Evolutionary conservation across 2,797 vertebrate species (phyloP).

Genomic region (Danio choprae): DNA sequence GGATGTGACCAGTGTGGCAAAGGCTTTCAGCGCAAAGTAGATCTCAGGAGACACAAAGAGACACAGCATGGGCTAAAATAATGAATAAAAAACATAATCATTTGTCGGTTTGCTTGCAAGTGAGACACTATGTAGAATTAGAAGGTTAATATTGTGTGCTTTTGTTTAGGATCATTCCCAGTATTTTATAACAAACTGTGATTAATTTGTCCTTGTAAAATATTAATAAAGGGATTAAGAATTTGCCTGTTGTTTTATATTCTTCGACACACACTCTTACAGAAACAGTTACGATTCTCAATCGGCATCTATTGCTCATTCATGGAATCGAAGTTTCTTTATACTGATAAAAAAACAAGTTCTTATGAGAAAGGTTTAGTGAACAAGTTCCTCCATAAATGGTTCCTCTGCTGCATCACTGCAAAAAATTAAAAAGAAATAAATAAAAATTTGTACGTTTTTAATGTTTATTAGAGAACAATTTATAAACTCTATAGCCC

Average conservation of each 20-base stretch:
- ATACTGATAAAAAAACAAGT: too few relatives aligned
- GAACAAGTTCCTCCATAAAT: too few relatives aligned
- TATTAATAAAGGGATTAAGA: slow-evolving; percentile 16
- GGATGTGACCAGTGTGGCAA: slow-evolving; percentile 95
- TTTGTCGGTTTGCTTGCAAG: slow-evolving; percentile 22
- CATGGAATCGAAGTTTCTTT: too few relatives aligned
- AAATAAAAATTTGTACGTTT: too few relatives aligned
- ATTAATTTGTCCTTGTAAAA: background rate
- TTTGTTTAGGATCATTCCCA: background rate
- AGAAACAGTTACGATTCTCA: too few relatives aligned
- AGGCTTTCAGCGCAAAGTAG: slow-evolving; percentile 97
- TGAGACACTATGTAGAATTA: slow-evolving; percentile 44
- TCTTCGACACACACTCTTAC: background rate
- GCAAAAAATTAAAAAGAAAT: too few relatives aligned
- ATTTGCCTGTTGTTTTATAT: background rate
- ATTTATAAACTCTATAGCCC: too few relatives aligned
- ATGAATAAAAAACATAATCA: slow-evolving; percentile 9
- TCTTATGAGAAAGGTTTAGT: too few relatives aligned
- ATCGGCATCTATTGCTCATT: too few relatives aligned
- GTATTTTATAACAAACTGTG: slow-evolving; percentile 29
- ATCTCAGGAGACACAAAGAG: slow-evolving; percentile 94
- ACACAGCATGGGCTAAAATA: slow-evolving; percentile 94
- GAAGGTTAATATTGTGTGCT: slow-evolving; percentile 9
- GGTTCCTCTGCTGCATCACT: too few relatives aligned
- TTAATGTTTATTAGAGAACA: too few relatives aligned